Conservation (phyloP, 2,888 invertebrate species). For the Oscheius onirici region DNA sequence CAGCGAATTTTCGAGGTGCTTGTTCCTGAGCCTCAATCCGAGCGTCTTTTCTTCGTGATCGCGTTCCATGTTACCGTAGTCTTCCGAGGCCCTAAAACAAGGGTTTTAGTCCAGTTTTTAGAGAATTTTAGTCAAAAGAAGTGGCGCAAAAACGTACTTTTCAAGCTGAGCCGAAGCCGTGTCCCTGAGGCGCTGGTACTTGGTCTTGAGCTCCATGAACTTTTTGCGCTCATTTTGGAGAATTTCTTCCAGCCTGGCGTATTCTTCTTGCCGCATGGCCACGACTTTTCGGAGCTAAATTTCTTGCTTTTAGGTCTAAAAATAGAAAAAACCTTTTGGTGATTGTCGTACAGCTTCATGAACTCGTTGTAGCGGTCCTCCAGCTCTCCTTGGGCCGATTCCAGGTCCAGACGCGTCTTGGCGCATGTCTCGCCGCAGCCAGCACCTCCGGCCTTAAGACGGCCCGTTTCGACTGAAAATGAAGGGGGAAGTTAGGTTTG, state of each 20-base stretch:
- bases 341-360: conserved; percentile 15
- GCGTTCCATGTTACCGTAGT: conserved; percentile 2
- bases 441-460: not conserved
- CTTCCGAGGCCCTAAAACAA: conserved; percentile 20
- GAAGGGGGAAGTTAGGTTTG: no score
- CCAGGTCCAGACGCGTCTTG: not conserved
- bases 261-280: conserved; percentile 16
- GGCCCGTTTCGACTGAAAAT: conserved; percentile 11
- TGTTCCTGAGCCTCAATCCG: conserved; percentile 15
- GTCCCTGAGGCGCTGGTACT: conserved; percentile 10
- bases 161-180: conserved; percentile 12
- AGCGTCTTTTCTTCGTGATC: conserved; percentile 26
- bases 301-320: not conserved
- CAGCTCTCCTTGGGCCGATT: not conserved
- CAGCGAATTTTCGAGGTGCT: not conserved
- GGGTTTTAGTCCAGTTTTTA: no score
- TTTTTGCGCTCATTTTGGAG: not conserved
- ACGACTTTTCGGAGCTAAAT: conserved; percentile 17
- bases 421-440: conserved; percentile 3
- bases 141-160: not conserved
- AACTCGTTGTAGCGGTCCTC: conserved; percentile 13
- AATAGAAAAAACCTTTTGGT: conserved; percentile 8
- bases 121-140: not conserved
- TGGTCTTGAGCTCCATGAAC: conserved; percentile 13
- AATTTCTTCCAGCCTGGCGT: conserved; percentile 7